Base-by-base conservation (phyloP, 2,797 vertebrate genomes). In the Lutjanus campechanus region DNA sequence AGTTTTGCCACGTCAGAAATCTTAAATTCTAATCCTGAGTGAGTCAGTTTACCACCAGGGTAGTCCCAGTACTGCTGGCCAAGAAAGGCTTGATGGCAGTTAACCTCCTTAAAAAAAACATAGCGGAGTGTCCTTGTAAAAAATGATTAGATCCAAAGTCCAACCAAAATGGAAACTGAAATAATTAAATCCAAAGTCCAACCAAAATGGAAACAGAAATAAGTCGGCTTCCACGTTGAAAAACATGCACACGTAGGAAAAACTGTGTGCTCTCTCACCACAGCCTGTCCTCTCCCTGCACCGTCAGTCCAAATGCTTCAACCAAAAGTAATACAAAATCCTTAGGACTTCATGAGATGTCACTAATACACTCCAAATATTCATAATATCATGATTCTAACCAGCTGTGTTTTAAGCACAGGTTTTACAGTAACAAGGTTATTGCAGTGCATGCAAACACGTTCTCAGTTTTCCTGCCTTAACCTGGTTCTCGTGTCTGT, bases 141-240 rank as follows among this genome's bases (percentile, higher is more conserved):
- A 70, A 20, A 58, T 22, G 54, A 66, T 53, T 17, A 22, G 65
- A 44, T 22, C 11, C 63, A 58, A 56, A 75, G 19, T 68, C 62
- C 41, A 65, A 43, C 41, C 22, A 53, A 78, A 46, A 61, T 22
- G 40, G 76, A 80, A 80, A 72, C 16, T 62, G 46, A 29, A 73
- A 60, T 25, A 69, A 20, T 36, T 36, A 36, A 36, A 43, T 40
- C 11, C 67, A 56, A 55, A 73, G 25, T 67, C 61, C 44, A 64
- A 41, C 40, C 22, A 51, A 77, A 49, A 60, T 20, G 36, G 76
- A 79, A 79, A 74, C 15, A 56, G 44, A 40, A 73, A 59, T 20
- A 69, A 22, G n/a, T 55, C 1, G 0, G 36, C 79, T 77, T 71
- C 77, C 82, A 63, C 51, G 47, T 8, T 47, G 2, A 43, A 20